phyloP scores from a whole-genome alignment of 2,797 vertebrate genomes.

The Aphelocoma californica region DNA sequence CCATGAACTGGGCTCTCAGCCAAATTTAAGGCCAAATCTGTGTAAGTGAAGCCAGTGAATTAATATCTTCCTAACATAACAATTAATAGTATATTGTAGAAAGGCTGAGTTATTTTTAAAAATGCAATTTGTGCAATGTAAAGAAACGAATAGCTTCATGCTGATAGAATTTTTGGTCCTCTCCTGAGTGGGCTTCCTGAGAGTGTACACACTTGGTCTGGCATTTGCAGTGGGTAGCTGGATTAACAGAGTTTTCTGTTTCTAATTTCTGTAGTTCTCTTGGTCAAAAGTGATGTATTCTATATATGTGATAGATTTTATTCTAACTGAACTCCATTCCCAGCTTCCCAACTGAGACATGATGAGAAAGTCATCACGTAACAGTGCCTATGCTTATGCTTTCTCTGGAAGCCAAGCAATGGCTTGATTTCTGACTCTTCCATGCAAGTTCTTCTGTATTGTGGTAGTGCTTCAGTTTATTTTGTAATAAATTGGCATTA shows the following conservation, averaged over 20 bases:
- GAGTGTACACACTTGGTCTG: neutral
- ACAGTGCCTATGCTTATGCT: neutral
- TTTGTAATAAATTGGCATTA: neutral
- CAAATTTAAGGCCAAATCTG: neutral
- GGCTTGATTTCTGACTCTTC: neutral
- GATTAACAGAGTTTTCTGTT: neutral
- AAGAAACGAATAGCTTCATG: neutral
- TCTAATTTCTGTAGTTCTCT: neutral
- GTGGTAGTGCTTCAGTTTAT: neutral
- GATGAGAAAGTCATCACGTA: neutral
- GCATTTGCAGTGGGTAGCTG: neutral
- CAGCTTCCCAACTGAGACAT: neutral
- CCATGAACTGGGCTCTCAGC: neutral
- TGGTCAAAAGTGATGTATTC: neutral
- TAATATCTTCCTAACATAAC: neutral
- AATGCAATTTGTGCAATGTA: neutral
- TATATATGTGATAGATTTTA: neutral
- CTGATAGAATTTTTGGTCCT: neutral
- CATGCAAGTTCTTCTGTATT: neutral
- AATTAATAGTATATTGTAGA: neutral
- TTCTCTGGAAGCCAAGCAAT: neutral
- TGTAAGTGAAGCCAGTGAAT: neutral
- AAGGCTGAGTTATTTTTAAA: neutral
- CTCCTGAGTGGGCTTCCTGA: neutral
- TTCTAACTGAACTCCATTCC: neutral